Evolutionary conservation across 2,888 invertebrate genomes (phyloP).

Genomic region (Matsumyia berberina): DNA sequence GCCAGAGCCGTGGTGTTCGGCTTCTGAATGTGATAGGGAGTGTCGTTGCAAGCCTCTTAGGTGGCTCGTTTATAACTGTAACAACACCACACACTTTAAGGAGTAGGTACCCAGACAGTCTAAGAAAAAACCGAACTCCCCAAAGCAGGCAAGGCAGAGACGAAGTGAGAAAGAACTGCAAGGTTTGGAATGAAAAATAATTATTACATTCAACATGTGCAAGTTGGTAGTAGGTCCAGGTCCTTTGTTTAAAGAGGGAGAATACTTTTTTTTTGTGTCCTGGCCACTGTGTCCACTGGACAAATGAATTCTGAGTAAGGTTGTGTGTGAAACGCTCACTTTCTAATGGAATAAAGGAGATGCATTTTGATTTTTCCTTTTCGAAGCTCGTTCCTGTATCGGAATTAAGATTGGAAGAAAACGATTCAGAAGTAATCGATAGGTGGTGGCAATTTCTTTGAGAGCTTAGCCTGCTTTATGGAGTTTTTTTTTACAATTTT

Average conservation of each 20-base stretch:
- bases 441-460: slow-evolving; percentile 41
- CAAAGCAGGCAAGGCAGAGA: too few relatives aligned
- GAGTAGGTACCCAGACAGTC: slow-evolving; percentile 12
- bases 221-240: slow-evolving; percentile 44
- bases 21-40: slow-evolving; percentile 64
- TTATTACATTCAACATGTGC: slow-evolving; percentile 76
- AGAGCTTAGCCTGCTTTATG: slow-evolving; percentile 25
- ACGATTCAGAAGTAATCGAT: slow-evolving; percentile 31
- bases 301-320: slow-evolving; percentile 46
- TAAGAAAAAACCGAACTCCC: slow-evolving; percentile 26
- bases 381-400: background rate
- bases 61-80: slow-evolving; percentile 74
- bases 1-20: slow-evolving; percentile 33
- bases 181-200: slow-evolving; percentile 67
- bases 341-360: slow-evolving; percentile 66
- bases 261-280: slow-evolving; percentile 34
- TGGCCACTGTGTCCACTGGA: slow-evolving; percentile 2
- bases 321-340: slow-evolving; percentile 50
- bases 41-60: slow-evolving; percentile 62
- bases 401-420: slow-evolving; percentile 5
- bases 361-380: slow-evolving; percentile 61
- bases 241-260: slow-evolving; percentile 45
- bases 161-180: slow-evolving; percentile 24
- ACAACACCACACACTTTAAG: slow-evolving; percentile 60
- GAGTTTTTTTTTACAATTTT: too few relatives aligned